Conservation (phyloP, 1,140 invertebrate species). For the Heliconius melpomene region DNA sequence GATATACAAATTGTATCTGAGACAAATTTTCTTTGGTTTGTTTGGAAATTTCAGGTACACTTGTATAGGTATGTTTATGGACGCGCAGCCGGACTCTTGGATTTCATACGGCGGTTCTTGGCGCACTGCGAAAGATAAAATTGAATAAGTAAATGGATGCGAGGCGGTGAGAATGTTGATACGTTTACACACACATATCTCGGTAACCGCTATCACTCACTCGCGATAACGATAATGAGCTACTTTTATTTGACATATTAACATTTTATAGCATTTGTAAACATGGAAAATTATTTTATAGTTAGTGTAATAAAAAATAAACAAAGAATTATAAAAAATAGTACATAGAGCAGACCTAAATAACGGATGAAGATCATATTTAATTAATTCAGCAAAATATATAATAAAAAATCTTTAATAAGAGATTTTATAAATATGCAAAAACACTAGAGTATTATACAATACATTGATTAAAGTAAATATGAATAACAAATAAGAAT, state of each 20-base stretch:
- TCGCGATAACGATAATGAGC: constrained; percentile 43
- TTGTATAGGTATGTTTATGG: constrained; percentile 74
- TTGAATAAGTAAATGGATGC: constrained; percentile 21
- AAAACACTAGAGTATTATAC: no score
- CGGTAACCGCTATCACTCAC: constrained; percentile 40
- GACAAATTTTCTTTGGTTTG: constrained; percentile 71
- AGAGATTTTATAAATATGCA: no score
- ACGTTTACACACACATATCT: constrained; percentile 33
- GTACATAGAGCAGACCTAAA: no score
- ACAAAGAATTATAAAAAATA: no score
- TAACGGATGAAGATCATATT: no score
- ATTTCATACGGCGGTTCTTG: constrained; percentile 78
- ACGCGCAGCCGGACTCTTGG: constrained; percentile 73
- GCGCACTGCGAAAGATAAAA: constrained; percentile 62
- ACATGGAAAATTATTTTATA: not conserved
- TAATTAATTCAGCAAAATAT: no score
- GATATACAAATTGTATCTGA: constrained; percentile 68
- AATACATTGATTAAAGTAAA: no score
- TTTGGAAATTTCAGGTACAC: constrained; percentile 73
- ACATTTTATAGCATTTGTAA: constrained; percentile 28
- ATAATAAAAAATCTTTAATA: no score
- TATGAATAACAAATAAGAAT: no score
- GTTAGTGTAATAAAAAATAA: no score
- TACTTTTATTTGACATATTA: constrained; percentile 35
- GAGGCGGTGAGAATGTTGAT: constrained; percentile 29